Conservation (phyloP, 2,113 vertebrate genomes). For the Micronycteris hirsuta region DNA sequence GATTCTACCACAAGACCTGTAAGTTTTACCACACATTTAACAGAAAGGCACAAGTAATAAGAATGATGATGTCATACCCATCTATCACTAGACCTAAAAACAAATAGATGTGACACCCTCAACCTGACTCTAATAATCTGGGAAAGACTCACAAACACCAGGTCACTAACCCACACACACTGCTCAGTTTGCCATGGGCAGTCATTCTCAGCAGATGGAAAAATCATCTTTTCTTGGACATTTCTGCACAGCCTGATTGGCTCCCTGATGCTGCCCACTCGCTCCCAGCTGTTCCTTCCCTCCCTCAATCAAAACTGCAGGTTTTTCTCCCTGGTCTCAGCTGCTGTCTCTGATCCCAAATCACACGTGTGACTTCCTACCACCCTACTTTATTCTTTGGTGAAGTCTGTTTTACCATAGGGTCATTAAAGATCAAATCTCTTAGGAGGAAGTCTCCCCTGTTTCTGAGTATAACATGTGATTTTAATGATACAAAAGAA, state of each 20-base stretch:
- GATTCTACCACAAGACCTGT: not conserved
- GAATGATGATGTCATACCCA: not conserved
- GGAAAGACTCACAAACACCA: not conserved
- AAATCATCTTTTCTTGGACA: not conserved
- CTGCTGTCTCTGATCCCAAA: not conserved
- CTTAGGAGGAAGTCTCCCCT: not conserved
- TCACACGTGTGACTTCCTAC: not conserved
- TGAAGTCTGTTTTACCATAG: constrained; percentile 9
- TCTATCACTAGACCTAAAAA: not conserved
- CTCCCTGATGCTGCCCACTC: constrained; percentile 24
- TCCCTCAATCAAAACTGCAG: not conserved
- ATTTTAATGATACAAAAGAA: constrained; percentile 45
- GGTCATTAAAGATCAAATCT: constrained; percentile 19
- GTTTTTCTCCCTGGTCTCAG: not conserved
- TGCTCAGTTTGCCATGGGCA: not conserved
- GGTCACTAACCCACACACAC: not conserved
- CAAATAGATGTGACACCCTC: not conserved
- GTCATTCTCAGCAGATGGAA: not conserved
- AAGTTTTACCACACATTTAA: not conserved
- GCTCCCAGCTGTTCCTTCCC: not conserved
- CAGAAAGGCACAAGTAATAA: not conserved
- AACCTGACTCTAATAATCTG: not conserved
- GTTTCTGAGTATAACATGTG: constrained; percentile 20
- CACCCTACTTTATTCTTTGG: not conserved
- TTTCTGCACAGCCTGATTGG: not conserved